Conservation (phyloP, 2,797 vertebrate species). For the Hydrophis major region DNA sequence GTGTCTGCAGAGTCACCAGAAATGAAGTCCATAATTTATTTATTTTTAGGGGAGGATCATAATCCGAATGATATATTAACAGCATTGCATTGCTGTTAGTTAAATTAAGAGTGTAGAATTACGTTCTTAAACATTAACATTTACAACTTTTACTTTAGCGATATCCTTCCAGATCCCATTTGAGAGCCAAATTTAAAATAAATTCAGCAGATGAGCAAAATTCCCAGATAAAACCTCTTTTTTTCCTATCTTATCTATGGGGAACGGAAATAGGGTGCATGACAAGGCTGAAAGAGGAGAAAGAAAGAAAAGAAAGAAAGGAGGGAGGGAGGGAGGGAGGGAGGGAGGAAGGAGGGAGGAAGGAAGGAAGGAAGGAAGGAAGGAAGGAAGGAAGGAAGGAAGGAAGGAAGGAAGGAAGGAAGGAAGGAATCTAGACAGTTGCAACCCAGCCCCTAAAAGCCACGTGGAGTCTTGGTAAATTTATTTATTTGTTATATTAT, state of each 20-base stretch:
- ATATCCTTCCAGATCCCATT: background rate
- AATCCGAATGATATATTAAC: background rate
- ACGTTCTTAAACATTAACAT: background rate
- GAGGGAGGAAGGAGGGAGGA: rapidly evolving
- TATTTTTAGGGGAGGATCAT: background rate
- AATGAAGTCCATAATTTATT: background rate
- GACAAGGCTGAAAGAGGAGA: background rate
- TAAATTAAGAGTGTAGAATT: background rate
- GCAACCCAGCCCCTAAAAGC: background rate
- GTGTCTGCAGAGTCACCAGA: background rate
- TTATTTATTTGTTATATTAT: background rate
- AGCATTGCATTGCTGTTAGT: background rate
- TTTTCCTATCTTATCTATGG: background rate
- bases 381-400: background rate
- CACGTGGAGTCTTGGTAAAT: background rate
- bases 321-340: too few relatives aligned
- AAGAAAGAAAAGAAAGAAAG: background rate
- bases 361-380: background rate
- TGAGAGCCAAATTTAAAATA: background rate
- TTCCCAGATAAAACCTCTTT: background rate
- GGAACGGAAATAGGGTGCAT: background rate
- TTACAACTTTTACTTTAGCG: background rate
- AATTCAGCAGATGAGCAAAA: background rate
- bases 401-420: background rate
- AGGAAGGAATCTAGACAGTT: background rate